Evolutionary conservation across 2,113 vertebrate species (phyloP).

Genomic region (Anseranas semipalmata): DNA sequence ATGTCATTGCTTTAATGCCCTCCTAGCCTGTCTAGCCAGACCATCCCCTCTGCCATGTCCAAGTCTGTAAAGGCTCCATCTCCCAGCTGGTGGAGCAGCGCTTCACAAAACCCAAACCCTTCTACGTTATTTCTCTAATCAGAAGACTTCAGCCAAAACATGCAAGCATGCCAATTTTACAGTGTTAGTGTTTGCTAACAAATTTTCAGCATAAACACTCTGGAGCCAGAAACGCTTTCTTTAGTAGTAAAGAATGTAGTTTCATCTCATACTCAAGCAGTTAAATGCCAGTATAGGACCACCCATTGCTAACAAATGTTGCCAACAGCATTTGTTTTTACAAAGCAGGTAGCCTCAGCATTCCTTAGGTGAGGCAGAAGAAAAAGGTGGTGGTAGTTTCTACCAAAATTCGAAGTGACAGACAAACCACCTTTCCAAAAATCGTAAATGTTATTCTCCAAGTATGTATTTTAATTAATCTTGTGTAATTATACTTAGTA

Average conservation of each 20-base stretch:
- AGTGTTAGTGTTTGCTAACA: background rate
- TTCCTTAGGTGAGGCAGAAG: background rate
- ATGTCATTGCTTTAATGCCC: background rate
- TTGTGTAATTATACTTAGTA: background rate
- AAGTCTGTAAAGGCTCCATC: background rate
- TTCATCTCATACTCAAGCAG: background rate
- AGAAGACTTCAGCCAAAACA: background rate
- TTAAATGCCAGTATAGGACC: background rate
- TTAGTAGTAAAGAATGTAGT: slow-evolving; percentile 1
- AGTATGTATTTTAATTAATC: background rate
- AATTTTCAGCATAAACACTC: slow-evolving; percentile 8
- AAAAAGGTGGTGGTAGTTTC: background rate
- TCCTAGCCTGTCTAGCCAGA: background rate
- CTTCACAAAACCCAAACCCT: background rate
- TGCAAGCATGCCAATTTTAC: background rate
- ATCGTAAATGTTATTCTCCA: background rate
- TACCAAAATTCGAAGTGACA: background rate
- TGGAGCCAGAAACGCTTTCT: background rate
- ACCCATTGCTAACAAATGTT: background rate
- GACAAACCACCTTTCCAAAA: background rate
- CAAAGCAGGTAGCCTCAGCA: rapidly evolving
- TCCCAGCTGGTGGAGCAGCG: background rate
- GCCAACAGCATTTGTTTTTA: background rate
- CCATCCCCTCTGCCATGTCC: background rate
- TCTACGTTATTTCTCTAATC: background rate